Evolutionary conservation across 2,888 invertebrate genomes (phyloP), one percentile per base, ranked within the genome.

Genomic region (Tenthredo mesomela): DNA sequence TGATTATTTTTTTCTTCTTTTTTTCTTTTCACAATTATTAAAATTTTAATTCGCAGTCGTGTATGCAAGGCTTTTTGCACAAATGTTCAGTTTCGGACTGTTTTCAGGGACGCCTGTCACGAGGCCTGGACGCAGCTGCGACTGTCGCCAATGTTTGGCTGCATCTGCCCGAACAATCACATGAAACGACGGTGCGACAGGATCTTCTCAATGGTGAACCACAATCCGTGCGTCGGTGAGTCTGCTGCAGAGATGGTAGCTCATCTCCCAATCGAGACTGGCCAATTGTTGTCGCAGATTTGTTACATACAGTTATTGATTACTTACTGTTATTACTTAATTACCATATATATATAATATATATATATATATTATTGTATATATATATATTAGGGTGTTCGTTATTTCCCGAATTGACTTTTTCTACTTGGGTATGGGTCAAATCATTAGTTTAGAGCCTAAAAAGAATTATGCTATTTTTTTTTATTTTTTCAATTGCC

Each of bases 161-260:
- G 98, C 94, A 97, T 98, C 93, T 98, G 98, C 92, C 98, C 98
- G 88, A 97, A 97, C 93, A 97, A 97, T 90, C 97, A 97, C 93
- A 96, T 97, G 96, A 97, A 97, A 95, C 96, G 96, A 91, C 95
- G 97, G 89, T 98, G 98, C 94, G 97, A 98, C 94, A 95, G 97
- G 90, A 97, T 98, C 94, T 98, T 97, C 94, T 96, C 96, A 88
- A 96, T 96, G 93, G 97, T 98, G 92, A 98, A 98, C 95, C 97
- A 97, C 94, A 98, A 98, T 95, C 98, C 98, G 85, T 98, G 98
- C 94, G 97, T 98, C 93, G 98, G 98, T 98, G 95, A 97, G 98
- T 95, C 89, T 84, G 73, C 82, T 75, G 84, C 43, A 78, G 83
- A 71, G 83, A 70, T 71, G 43, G 47, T 83, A 67, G 67, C 50